Evolutionary conservation across 1,140 invertebrate species (phyloP), one percentile per base, ranked within the genome.

Genomic region (Leptestheria dahalacensis): DNA sequence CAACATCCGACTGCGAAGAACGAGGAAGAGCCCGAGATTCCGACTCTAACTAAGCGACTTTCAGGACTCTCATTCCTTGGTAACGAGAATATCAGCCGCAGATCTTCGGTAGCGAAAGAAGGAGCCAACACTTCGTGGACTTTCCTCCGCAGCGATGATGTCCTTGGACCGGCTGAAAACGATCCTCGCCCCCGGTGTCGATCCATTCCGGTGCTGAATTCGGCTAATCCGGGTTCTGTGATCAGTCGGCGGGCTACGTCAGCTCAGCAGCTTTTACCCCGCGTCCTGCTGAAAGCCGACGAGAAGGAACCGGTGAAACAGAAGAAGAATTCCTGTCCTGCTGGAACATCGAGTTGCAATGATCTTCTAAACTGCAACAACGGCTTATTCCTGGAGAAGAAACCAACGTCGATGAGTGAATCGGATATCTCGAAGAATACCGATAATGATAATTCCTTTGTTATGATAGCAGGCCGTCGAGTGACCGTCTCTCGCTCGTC

Each of bases 61-160:
- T 33, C 41, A 10, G 53, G 53, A 29, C 25, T 33, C 33, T 56
- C 53, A 10, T 26, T 29, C 9, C 26, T 41, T 1, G n/a, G 18
- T 48, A 25, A n/a, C 41, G 46, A 48, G 12, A 49, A 20, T 26
- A 23, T 28, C 47, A 60, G 58, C 33, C 10, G 28, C 9, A 23
- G 53, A 25, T 56, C 53, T 4, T 56, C 53, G 12, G 28, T 41
- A 20, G 41, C 41, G 1, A 60, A 60, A 51, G 58, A 60, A 60
- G 58, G 58, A 52, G 28, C 58, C 48, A 52, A 60, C 23, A 60
- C 58, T 15, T 60, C 58, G 20, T 60, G 58, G 58, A 60, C 51
- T 11, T 60, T 28, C 48, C 58, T 60, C 18, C 25, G 51, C 29
- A 48, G 48, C 26, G 53, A 55, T 18, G 28, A 29, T 0, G 23